A percentile compares a stretch with the other conserved stretches of the same genome.
These are phyloP conservation scores for Spodoptera littoralis DNA, from an alignment of 2,888 invertebrate genomes.

Conservation along the genomic window DNA sequence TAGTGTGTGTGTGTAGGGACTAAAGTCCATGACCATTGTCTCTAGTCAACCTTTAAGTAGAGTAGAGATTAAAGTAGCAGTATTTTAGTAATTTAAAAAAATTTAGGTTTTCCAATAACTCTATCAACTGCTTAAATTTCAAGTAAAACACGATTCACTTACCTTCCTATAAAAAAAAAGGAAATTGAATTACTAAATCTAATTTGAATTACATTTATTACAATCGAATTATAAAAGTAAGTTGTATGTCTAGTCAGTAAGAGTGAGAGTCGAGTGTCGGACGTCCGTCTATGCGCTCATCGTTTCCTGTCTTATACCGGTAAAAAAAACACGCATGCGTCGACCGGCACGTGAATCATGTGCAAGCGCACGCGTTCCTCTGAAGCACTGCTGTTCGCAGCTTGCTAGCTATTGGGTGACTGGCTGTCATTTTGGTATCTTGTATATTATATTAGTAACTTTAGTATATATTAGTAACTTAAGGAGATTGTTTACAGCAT, in stretches of 20 bases:
- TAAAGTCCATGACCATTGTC: no score
- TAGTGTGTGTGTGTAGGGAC: no score
- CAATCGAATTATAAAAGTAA: slow-evolving; percentile 11
- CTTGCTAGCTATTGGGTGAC: neutral
- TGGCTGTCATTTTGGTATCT: slow-evolving; percentile 20
- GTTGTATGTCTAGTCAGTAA: slow-evolving; percentile 34
- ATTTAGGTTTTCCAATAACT: no score
- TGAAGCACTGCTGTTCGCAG: slow-evolving; percentile 17
- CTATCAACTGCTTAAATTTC: no score
- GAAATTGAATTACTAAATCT: slow-evolving; percentile 5
- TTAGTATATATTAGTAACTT: no score
- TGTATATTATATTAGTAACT: neutral
- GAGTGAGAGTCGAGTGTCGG: slow-evolving; percentile 59
- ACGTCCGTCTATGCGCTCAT: slow-evolving; percentile 58
- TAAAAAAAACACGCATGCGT: slow-evolving; percentile 63
- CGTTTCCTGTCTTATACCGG: slow-evolving; percentile 65
- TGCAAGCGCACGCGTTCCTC: slow-evolving; percentile 46
- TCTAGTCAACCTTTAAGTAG: no score
- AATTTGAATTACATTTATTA: slow-evolving; percentile 20
- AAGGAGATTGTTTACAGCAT: no score
- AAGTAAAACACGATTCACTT: slow-evolving; percentile 12
- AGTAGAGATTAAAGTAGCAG: no score
- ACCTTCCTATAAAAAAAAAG: slow-evolving; percentile 7
- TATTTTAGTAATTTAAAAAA: no score
- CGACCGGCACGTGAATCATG: slow-evolving; percentile 63